Percentiles rank a stretch among this genome's conserved stretches.
phyloP scores from a whole-genome alignment of 2,888 invertebrate species.

The Coenonympha glycerion region DNA sequence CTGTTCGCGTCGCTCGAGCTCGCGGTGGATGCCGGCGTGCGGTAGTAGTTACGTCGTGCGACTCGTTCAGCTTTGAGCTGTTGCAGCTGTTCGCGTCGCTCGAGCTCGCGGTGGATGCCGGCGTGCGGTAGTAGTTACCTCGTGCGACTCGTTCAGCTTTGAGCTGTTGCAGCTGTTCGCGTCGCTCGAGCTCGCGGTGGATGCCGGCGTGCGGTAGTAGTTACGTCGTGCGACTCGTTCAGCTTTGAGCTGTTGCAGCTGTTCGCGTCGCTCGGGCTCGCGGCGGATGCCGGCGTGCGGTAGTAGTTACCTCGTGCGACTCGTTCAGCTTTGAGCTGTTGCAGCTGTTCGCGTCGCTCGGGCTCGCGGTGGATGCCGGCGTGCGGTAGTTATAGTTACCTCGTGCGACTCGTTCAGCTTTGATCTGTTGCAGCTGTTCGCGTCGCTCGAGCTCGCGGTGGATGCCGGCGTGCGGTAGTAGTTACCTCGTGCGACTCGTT shows the following conservation, averaged over 20 bases:
- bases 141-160: slow-evolving; percentile 58
- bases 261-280: slow-evolving; percentile 72
- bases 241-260: slow-evolving; percentile 57
- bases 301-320: slow-evolving; percentile 47
- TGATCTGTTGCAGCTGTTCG: slow-evolving; percentile 57
- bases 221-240: slow-evolving; percentile 59
- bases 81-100: slow-evolving; percentile 65
- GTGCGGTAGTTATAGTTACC: slow-evolving; percentile 72
- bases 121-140: slow-evolving; percentile 74
- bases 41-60: slow-evolving; percentile 62
- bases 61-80: slow-evolving; percentile 60
- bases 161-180: slow-evolving; percentile 59
- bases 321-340: slow-evolving; percentile 61
- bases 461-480: slow-evolving; percentile 78
- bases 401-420: slow-evolving; percentile 56
- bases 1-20: slow-evolving; percentile 71
- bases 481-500: slow-evolving; percentile 55
- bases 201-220: slow-evolving; percentile 78
- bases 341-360: slow-evolving; percentile 65
- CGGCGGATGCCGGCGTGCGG: slow-evolving; percentile 79
- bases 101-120: slow-evolving; percentile 76
- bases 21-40: slow-evolving; percentile 77
- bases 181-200: slow-evolving; percentile 71
- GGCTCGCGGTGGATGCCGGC: slow-evolving; percentile 77
- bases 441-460: slow-evolving; percentile 74